Conservation (phyloP, 1,140 invertebrate genomes). For the Cataglyphis hispanica region DNA sequence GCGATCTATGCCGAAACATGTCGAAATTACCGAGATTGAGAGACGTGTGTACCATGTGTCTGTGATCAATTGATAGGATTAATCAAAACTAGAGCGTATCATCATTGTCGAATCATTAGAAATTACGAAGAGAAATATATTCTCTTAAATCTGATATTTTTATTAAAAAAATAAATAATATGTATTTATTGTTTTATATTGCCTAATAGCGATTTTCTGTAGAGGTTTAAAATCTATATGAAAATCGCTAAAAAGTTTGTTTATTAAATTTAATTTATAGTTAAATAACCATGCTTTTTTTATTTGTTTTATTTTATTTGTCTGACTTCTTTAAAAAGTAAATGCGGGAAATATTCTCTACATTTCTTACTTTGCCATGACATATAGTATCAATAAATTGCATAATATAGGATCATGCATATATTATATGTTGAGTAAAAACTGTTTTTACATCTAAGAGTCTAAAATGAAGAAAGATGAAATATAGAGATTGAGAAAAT, state of each 20-base stretch:
- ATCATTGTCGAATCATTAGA: not conserved
- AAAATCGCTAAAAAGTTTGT: no score
- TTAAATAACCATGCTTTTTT: not conserved
- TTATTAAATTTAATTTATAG: not conserved
- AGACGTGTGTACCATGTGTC: not conserved
- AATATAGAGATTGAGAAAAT: not conserved
- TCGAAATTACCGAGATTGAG: constrained; percentile 1
- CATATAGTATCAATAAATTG: not conserved
- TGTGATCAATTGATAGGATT: constrained; percentile 3
- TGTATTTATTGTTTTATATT: not conserved
- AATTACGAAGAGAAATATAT: not conserved
- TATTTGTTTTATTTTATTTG: not conserved
- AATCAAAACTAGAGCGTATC: not conserved
- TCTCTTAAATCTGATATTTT: not conserved
- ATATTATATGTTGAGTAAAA: not conserved
- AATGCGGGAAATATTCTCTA: not conserved
- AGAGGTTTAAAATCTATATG: no score
- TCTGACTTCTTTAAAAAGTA: not conserved
- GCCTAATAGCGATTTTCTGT: not conserved
- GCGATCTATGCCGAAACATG: constrained; percentile 26
- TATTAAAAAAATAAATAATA: not conserved
- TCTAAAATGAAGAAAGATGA: not conserved
- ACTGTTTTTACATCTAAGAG: not conserved
- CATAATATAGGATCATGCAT: not conserved
- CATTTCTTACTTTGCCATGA: not conserved